Base-by-base conservation (phyloP, 2,888 invertebrate species). In the Coenonympha arcania region DNA sequence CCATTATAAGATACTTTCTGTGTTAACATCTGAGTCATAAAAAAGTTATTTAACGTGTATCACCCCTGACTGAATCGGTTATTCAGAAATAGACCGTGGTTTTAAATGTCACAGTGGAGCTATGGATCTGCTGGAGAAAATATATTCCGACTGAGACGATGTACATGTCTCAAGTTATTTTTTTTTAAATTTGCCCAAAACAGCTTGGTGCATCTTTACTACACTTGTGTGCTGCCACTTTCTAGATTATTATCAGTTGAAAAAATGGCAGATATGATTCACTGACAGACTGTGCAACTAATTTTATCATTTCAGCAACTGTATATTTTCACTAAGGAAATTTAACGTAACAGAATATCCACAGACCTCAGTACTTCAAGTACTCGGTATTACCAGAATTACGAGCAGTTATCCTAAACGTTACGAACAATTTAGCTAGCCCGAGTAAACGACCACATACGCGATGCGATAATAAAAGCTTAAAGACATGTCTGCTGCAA, bases 401-500 rank as follows among this genome's bases (percentile, higher is more conserved):
- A 46, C 33, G 19, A 18, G 45, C 36, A 30, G 19, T 49, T 52
- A 44, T 31, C n/a, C 26, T 43, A 49, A 55, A 52, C 52, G 48
- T 48, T 43, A 13, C 24, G 26, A 47, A 54, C 31, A 46, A 49
- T 42, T 42, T 13, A 30, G 11, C 36, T 13, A 30, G 11, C 36
- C 40, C 34, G 28, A 43, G 43, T 39, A 42, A 42, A 52, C 43
- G 43, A 55, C 28, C 49, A 47, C 49, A 46, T 46, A 46, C 37
- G 26, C 24, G 18, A 4, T 45, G 11, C 36, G 16, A 31, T 43
- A 50, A 42, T 40, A 52, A 40, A 40, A 41, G 39, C 43, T 50
- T 55, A 49, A 47, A 51, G 43, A 42, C 45, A 37, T 40, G 46
- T 49, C 39, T 47, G 37, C 50, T 19, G 43, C 42, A 49, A 44